These are phyloP conservation scores for Homalodisca vitripennis DNA, from an alignment of 1,140 invertebrate species.

Conservation along the genomic window DNA sequence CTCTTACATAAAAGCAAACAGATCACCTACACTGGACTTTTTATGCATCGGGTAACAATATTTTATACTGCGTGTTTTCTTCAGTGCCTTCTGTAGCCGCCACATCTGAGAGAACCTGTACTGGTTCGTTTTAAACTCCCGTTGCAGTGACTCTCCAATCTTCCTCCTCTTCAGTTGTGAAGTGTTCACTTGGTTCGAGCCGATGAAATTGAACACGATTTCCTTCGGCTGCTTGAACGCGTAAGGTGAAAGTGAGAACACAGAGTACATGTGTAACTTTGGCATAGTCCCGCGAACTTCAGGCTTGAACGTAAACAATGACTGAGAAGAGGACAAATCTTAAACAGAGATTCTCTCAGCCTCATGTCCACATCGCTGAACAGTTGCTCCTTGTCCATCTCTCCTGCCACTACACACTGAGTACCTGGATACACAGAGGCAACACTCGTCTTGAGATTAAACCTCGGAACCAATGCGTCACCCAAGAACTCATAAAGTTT, in stretches of 20 bases:
- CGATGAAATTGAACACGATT: constrained; percentile 15
- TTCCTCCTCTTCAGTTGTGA: background rate
- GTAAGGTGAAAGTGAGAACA: constrained; percentile 16
- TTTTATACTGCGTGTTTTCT: constrained; percentile 19
- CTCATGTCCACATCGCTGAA: background rate
- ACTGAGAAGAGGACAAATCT: background rate
- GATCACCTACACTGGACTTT: constrained; percentile 12
- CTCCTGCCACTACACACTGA: background rate
- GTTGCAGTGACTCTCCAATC: background rate
- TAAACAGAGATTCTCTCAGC: background rate
- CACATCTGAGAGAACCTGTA: constrained; percentile 19
- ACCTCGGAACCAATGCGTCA: constrained; percentile 33
- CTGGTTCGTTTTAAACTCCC: background rate
- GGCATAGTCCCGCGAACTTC: background rate
- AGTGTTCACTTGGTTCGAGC: constrained; percentile 2
- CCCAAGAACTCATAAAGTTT: constrained; percentile 35
- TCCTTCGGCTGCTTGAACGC: background rate
- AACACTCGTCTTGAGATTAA: background rate
- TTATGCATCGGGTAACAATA: constrained; percentile 11
- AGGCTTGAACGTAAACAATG: background rate
- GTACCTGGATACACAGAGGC: constrained; percentile 2
- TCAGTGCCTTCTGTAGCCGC: constrained; percentile 12
- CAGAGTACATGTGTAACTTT: constrained; percentile 12
- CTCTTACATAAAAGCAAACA: constrained; percentile 2
- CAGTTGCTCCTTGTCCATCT: background rate